Percentiles rank a stretch among this genome's conserved stretches.
These are phyloP conservation scores for Drosophila santomea DNA, from an alignment of 1,140 invertebrate species.

Conservation along the genomic window DNA sequence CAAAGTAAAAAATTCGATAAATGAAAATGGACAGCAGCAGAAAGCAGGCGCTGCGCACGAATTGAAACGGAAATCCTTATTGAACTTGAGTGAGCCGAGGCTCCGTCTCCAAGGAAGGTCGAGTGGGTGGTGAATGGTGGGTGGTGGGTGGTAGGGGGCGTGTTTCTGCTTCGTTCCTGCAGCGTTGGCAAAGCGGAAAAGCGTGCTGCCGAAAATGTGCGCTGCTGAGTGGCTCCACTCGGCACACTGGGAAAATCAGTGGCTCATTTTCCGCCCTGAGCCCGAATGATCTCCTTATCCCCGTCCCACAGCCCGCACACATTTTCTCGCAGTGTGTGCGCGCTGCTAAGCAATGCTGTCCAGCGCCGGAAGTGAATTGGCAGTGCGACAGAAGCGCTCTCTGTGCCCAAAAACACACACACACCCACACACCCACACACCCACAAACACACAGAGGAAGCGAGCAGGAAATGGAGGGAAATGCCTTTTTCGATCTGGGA, in stretches of 20 bases:
- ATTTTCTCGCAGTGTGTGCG: slow-evolving; percentile 29
- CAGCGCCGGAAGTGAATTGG: slow-evolving; percentile 73
- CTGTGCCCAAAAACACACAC: too few relatives aligned
- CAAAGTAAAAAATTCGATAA: slow-evolving; percentile 82
- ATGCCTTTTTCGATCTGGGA: slow-evolving; percentile 50
- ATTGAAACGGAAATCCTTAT: slow-evolving; percentile 83
- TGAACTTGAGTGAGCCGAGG: slow-evolving; percentile 66
- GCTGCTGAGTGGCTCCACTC: slow-evolving; percentile 69
- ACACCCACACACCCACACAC: too few relatives aligned
- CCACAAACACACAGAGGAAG: slow-evolving; percentile 21
- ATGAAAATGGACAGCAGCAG: slow-evolving; percentile 69
- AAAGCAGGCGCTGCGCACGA: slow-evolving; percentile 67
- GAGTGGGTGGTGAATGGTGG: slow-evolving; percentile 20
- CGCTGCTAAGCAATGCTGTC: slow-evolving; percentile 49
- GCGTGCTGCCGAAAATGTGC: slow-evolving; percentile 77
- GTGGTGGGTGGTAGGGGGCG: slow-evolving; percentile 1
- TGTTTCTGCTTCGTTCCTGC: slow-evolving; percentile 15
- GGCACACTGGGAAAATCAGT: slow-evolving; percentile 23
- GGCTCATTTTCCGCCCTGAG: not conserved
- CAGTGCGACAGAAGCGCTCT: slow-evolving; percentile 59
- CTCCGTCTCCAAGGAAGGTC: slow-evolving; percentile 42
- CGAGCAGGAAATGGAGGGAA: slow-evolving; percentile 64
- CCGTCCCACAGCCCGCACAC: not conserved
- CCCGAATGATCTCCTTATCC: not conserved
- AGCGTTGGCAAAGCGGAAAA: slow-evolving; percentile 75